These are phyloP conservation scores for Zosterops lateralis DNA, from an alignment of 2,113 vertebrate genomes.

Conservation along the genomic window DNA sequence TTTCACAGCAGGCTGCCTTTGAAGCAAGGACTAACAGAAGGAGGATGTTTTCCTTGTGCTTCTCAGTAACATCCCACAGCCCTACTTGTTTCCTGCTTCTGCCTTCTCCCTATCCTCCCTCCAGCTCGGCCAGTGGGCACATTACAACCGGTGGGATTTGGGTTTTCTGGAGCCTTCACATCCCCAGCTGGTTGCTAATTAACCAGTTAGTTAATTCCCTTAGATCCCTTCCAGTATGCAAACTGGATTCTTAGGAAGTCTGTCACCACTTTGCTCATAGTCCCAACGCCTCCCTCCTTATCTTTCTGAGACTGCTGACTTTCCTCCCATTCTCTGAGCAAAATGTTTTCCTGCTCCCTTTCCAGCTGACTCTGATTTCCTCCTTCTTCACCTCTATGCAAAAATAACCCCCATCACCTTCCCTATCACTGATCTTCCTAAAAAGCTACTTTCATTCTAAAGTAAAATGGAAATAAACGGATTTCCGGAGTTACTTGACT, in stretches of 20 bases:
- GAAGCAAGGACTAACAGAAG: neutral
- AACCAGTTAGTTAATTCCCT: neutral
- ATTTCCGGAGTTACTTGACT: neutral
- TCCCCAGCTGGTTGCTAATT: neutral
- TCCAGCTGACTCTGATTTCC: neutral
- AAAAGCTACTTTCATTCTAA: neutral
- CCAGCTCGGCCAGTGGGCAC: neutral
- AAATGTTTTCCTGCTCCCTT: neutral
- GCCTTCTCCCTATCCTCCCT: neutral
- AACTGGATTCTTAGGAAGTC: neutral
- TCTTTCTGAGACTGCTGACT: neutral
- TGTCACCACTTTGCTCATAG: accelerated
- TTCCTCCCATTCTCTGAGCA: neutral
- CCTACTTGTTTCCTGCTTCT: neutral
- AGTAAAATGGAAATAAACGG: neutral
- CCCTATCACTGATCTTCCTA: neutral
- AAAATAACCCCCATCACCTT: neutral
- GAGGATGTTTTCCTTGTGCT: neutral
- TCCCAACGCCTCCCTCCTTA: neutral
- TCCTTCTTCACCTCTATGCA: neutral
- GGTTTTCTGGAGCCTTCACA: neutral
- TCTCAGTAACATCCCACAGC: neutral
- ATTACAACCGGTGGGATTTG: neutral
- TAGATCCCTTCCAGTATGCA: neutral
- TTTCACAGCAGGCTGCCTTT: constrained; percentile 8